Conservation (phyloP, 2,888 invertebrate genomes). For the Rhabditoides inermis region DNA sequence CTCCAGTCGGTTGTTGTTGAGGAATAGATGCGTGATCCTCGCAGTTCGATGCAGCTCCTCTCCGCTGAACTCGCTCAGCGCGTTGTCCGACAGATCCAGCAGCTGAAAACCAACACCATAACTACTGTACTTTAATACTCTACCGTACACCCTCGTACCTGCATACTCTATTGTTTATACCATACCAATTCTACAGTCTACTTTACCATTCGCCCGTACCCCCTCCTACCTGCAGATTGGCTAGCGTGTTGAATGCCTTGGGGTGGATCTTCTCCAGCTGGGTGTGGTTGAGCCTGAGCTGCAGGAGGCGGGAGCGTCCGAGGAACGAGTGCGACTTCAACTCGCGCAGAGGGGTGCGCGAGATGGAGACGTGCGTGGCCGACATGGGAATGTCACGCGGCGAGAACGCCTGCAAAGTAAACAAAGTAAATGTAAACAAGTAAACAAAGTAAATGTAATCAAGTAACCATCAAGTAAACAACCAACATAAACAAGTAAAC, state of each 20-base stretch:
- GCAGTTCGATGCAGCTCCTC: slow-evolving; percentile 34
- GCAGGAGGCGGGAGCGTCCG: slow-evolving; percentile 52
- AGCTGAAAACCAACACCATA: slow-evolving; percentile 12
- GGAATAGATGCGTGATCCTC: slow-evolving; percentile 26
- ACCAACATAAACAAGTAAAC: too few species aligned
- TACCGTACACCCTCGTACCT: too few species aligned
- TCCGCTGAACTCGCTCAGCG: slow-evolving; percentile 23
- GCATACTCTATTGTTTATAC: too few species aligned
- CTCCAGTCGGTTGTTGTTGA: slow-evolving; percentile 32
- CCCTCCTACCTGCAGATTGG: slow-evolving; percentile 24
- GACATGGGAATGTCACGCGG: slow-evolving; percentile 79
- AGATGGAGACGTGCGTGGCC: slow-evolving; percentile 76
- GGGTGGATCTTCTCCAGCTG: slow-evolving; percentile 35
- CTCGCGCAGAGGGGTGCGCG: slow-evolving; percentile 71
- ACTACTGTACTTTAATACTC: slow-evolving; percentile 1
- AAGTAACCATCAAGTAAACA: too few species aligned
- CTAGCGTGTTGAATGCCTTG: slow-evolving; percentile 44
- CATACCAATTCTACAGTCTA: not conserved
- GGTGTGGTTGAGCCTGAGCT: slow-evolving; percentile 42
- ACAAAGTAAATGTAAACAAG: too few species aligned
- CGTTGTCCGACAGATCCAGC: slow-evolving; percentile 43
- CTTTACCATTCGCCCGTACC: not conserved
- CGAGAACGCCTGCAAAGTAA: slow-evolving; percentile 59
- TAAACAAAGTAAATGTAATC: too few species aligned
- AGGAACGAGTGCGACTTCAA: slow-evolving; percentile 76